A percentile compares a stretch with the other conserved stretches of the same genome.
Conservation (phyloP, 2,888 invertebrate species). For the Dicyrtomina minuta region DNA sequence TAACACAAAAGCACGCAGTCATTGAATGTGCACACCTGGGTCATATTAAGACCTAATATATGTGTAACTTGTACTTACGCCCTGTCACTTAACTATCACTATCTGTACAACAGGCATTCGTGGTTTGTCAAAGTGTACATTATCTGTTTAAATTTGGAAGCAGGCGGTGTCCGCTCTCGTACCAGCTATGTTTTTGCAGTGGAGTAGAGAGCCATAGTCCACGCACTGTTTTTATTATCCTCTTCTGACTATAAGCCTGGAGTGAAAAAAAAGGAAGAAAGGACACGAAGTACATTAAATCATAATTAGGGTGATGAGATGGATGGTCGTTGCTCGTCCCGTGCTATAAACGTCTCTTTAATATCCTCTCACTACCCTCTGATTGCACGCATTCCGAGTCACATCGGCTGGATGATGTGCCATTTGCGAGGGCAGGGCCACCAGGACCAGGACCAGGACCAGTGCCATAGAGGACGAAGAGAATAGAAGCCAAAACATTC, state of each 20-base stretch:
- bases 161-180: too few species aligned
- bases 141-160: too few species aligned
- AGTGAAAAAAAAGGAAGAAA: too few species aligned
- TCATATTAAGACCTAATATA: slow-evolving; percentile 8
- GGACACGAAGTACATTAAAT: slow-evolving; percentile 20
- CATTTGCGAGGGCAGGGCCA: too few species aligned
- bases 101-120: slow-evolving; percentile 13
- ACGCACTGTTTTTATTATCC: too few species aligned
- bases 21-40: slow-evolving; percentile 1
- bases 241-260: too few species aligned
- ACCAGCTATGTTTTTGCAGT: too few species aligned
- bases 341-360: slow-evolving; percentile 12
- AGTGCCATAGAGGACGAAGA: neutral
- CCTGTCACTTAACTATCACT: too few species aligned
- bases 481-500: neutral
- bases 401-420: neutral
- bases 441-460: too few species aligned
- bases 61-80: too few species aligned
- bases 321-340: neutral
- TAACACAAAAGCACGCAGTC: neutral
- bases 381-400: slow-evolving; percentile 3
- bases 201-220: too few species aligned
- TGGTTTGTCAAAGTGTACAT: too few species aligned
- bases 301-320: slow-evolving; percentile 27
- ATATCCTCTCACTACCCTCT: slow-evolving; percentile 1